Evolutionary conservation across 2,113 vertebrate genomes (phyloP), one percentile per base, ranked within the genome.

Genomic region (Gobius niger): DNA sequence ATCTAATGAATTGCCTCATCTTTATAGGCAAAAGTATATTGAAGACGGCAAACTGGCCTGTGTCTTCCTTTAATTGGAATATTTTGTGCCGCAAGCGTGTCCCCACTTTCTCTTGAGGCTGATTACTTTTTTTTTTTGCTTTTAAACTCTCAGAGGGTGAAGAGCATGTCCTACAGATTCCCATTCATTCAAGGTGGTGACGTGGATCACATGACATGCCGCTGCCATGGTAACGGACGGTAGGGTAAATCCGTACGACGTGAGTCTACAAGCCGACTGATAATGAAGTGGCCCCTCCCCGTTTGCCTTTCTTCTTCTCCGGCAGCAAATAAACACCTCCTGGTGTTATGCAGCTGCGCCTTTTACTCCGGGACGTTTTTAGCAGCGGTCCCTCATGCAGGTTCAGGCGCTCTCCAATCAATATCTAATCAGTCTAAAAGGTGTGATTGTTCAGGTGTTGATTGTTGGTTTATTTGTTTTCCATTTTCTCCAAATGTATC

Each of bases 181-280:
- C 66, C 83, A 88, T 88, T 90, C 79, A 90, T 78, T 84, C 88
- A 93, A 92, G 90, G 88, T 91, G 84, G 84, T 91, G 85, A 87
- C 53, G 57, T 77, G 77, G 85, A 84, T 85, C 79, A 92, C 85
- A 82, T 84, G 81, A 90, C 82, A 87, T 82, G 82, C 69, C 57
- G 90, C 87, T 92, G 63, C 91, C 87, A 90, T 92, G 91, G 87
- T 89, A 92, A 92, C 91, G 51, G 80, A n/a, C 67, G 73, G 82
- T 78, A 69, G 81, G 84, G 84, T 82, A 81, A 75, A 82, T 71
- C 75, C 61, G 65, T 79, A 67, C 67, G 47, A 70, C 75, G 61
- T 86, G 88, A 80, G 80, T 68, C 63, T 85, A 81, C 86, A 84
- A 85, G 82, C 75, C 57, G 63, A 65, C 71, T 74, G 73, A 61